Conservation (phyloP, 2,888 invertebrate species). For the Parnassius glacialis region DNA sequence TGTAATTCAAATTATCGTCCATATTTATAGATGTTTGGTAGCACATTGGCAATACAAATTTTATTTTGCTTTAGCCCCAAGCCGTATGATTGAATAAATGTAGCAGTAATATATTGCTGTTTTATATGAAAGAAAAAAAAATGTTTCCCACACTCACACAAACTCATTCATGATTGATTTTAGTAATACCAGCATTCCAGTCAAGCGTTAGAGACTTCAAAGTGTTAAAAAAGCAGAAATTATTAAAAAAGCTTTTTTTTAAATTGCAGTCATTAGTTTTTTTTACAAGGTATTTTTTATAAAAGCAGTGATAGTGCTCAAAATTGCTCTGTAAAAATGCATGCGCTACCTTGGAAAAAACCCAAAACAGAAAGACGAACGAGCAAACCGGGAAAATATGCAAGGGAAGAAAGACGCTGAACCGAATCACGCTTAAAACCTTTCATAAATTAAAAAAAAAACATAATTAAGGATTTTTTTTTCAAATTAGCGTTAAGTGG, state of each 20-base stretch:
- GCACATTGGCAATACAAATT: constrained; percentile 31
- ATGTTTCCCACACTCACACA: constrained; percentile 50
- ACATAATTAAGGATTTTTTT: constrained; percentile 3
- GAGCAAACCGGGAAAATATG: constrained; percentile 31
- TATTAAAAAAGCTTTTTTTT: constrained; percentile 16
- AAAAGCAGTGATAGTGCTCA: constrained; percentile 13
- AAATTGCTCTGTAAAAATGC: constrained; percentile 8
- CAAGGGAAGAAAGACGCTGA: constrained; percentile 57
- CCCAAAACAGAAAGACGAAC: constrained; percentile 46
- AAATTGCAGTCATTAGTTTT: constrained; percentile 8
- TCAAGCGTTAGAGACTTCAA: constrained; percentile 13
- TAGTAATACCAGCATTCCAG: constrained; percentile 12
- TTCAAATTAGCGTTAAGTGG: constrained; percentile 29
- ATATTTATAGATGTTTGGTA: constrained; percentile 18
- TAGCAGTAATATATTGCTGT: constrained; percentile 55
- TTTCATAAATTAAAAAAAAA: constrained; percentile 48
- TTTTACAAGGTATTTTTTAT: neutral
- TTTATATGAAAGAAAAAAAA: constrained; percentile 30
- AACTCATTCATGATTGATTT: constrained; percentile 33
- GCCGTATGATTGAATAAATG: neutral
- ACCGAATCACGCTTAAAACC: constrained; percentile 52
- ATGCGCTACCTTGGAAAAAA: constrained; percentile 37
- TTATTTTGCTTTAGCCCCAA: constrained; percentile 49
- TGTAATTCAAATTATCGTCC: constrained; percentile 44
- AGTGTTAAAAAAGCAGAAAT: constrained; percentile 15